Evolutionary conservation across 2,113 vertebrate genomes (phyloP), one percentile per base, ranked within the genome.

Genomic region (Anguilla rostrata): DNA sequence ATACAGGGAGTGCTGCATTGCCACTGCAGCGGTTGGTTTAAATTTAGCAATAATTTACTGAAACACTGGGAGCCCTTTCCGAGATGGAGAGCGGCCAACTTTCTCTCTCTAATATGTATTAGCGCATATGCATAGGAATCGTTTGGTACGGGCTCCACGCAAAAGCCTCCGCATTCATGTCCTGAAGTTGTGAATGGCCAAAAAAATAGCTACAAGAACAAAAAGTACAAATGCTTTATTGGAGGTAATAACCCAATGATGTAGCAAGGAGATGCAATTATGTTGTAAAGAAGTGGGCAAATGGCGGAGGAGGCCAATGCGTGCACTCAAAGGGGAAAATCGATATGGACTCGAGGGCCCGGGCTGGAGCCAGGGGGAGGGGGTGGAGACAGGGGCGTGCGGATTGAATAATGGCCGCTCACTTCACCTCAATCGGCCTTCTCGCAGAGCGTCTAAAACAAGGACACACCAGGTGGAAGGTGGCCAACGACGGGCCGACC

Each of bases 221-320:
- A 86, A 88, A 86, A 86, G 15, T 66, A 57, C 66, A 83, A 80
- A 93, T 94, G 2, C 85, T 91, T 93, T 91, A 92, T 94, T 93
- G n/a, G 94, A 93, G 90, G 81, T 78, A 40, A 82, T 81, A 56
- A 89, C 83, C 83, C 79, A 90, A 88, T 92, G 89, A 94, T 92
- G 90, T 92, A 92, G 92, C 83, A 88, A 88, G 75, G 84, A 91
- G 90, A 90, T 87, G 88, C 86, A 87, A 57, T 46, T 90, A 92
- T 91, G 86, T 92, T 91, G 91, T 92, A 91, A 90, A 90, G 86
- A 93, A 92, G 89, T 87, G 87, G 83, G 63, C 85, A 89, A 63
- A 87, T 90, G 89, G 83, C 84, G 86, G 79, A 41, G 82, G 84
- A 78, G 86, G 26, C 87, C 63, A 57, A 39, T 85, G 46, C 92